Base-by-base conservation (phyloP, 1,140 invertebrate genomes). In the Coenobita brevimanus region DNA sequence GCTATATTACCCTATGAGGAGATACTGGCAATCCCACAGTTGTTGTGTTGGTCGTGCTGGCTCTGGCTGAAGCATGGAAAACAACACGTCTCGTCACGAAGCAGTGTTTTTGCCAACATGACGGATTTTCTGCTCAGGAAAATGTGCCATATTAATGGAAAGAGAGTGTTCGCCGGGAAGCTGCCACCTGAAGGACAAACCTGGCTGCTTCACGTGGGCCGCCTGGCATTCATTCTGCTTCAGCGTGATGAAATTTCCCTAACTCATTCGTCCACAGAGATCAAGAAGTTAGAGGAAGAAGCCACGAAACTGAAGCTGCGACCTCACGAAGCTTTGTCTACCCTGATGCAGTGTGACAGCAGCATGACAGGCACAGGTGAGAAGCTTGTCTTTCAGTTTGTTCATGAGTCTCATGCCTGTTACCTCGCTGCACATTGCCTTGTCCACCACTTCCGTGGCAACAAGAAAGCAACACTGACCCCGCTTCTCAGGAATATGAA, bases 271-370 rank as follows among this genome's bases (percentile, higher is more conserved):
- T 76, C 73, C n/a, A 46, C 24, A 13, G 73, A 76, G 2, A 76
- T 76, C 13, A 46, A 76, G n/a, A 13, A 41, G 27, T n/a, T 81
- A 2, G 10, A 33, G 6, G 1, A 36, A 13, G 1, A 21, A 24
- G 78, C 78, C 17, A 6, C 3, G 36, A 21, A 67, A 27, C 78
- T 81, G 30, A 43, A 62, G 24, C 57, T 81, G 6, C 30, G 6
- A 27, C 78, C 78, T 10, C 15, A 24, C 27, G 78, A 81, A 64
- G 78, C 78, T 57, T 57, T 81, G n/a, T 81, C 78, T 24, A 62
- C 57, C 64, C 57, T 81, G 2, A 64, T 81, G 78, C 78, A 81
- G 57, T 64, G 78, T 67, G 78, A 81, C 8, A 81, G 78, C 46
- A 21, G n/a, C 60, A 81, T 81, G 78, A 41, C 78, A 64, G 78